These are phyloP conservation scores for Bombylius discolor DNA, from an alignment of 2,888 invertebrate species.

Conservation along the genomic window DNA sequence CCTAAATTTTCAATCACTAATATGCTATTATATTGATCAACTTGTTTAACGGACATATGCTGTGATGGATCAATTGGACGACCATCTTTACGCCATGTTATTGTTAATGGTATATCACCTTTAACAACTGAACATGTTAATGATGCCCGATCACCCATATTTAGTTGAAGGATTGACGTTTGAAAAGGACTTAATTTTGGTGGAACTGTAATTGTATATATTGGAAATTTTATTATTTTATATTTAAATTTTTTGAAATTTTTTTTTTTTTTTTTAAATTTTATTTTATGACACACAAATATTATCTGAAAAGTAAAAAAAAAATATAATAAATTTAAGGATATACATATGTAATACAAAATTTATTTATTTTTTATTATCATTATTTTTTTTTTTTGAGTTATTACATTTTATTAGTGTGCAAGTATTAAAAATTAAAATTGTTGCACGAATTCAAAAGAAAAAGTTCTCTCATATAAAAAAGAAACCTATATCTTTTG, in stretches of 20 bases:
- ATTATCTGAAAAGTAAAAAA: too few species aligned
- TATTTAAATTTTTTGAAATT: not conserved
- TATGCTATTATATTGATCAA: constrained; percentile 65
- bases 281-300: too few species aligned
- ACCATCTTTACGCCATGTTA: constrained; percentile 65
- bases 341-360: too few species aligned
- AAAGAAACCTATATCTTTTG: too few species aligned
- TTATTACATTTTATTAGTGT: too few species aligned
- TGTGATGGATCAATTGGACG: constrained; percentile 48
- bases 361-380: too few species aligned
- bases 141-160: constrained; percentile 59
- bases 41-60: constrained; percentile 54
- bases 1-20: constrained; percentile 62
- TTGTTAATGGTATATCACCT: constrained; percentile 62
- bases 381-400: too few species aligned
- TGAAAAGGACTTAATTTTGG: constrained; percentile 65
- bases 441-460: too few species aligned
- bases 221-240: not conserved
- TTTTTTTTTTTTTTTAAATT: not conserved
- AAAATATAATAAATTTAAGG: too few species aligned
- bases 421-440: too few species aligned
- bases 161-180: constrained; percentile 51
- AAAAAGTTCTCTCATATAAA: too few species aligned
- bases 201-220: constrained; percentile 41
- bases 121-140: constrained; percentile 62